These are phyloP conservation scores for Micromesistius poutassou DNA, from an alignment of 2,797 vertebrate genomes.

Conservation along the genomic window DNA sequence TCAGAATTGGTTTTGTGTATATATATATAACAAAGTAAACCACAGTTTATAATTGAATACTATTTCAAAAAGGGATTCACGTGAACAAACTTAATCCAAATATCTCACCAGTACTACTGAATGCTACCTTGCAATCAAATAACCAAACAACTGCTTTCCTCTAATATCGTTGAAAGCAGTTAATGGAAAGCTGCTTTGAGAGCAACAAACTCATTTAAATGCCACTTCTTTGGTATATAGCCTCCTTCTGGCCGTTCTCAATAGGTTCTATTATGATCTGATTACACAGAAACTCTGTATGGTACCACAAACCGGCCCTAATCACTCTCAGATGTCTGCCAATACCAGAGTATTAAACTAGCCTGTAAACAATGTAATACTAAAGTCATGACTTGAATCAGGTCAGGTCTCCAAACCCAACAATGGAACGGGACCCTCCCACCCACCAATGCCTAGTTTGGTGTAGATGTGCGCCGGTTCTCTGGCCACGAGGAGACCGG, in stretches of 20 bases:
- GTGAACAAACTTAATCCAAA: not conserved
- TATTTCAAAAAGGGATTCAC: too few relatives aligned
- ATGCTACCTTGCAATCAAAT: not conserved
- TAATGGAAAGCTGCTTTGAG: conserved; percentile 32
- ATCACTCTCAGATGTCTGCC: conserved; percentile 49
- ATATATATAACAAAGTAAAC: too few relatives aligned
- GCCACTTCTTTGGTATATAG: not conserved
- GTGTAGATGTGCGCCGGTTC: not conserved
- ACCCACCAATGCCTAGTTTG: not conserved
- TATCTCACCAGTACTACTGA: not conserved
- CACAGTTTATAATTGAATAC: too few relatives aligned
- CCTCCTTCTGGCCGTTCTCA: conserved; percentile 8
- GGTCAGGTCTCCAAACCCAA: not conserved
- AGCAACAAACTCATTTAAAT: conserved; percentile 29
- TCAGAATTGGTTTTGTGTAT: not conserved
- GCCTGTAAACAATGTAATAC: conserved; percentile 22
- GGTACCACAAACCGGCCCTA: conserved; percentile 29
- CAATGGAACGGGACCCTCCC: not conserved
- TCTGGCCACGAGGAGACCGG: not conserved
- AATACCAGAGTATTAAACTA: conserved; percentile 34
- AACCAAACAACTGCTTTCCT: not conserved
- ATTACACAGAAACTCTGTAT: conserved; percentile 28
- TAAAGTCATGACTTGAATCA: conserved; percentile 33
- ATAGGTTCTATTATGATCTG: conserved; percentile 31
- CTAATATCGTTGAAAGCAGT: not conserved